These are phyloP conservation scores for Dicycla oo DNA, from an alignment of 2,888 invertebrate species.

Conservation along the genomic window DNA sequence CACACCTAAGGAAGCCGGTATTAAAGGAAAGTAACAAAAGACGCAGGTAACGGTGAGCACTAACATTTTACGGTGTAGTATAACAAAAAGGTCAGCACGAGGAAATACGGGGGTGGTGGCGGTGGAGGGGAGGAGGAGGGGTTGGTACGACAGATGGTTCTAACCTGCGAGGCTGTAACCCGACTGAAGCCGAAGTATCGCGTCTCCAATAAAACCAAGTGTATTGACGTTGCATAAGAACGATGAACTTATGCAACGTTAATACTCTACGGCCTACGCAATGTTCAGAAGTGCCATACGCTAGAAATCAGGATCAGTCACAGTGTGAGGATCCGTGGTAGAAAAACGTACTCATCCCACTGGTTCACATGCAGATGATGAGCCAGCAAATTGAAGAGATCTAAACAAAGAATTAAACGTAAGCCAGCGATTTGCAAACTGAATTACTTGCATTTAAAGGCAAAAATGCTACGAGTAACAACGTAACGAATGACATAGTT, in stretches of 20 bases:
- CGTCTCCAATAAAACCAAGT: constrained; percentile 50
- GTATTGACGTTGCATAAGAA: constrained; percentile 51
- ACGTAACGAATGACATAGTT: too few relatives aligned
- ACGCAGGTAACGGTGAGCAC: constrained; percentile 10
- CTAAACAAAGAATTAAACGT: not conserved
- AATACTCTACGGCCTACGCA: not conserved
- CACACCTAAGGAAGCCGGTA: not conserved
- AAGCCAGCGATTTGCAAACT: too few relatives aligned
- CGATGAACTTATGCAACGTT: too few relatives aligned
- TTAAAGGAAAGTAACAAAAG: constrained; percentile 19
- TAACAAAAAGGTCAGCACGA: constrained; percentile 23
- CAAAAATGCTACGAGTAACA: not conserved
- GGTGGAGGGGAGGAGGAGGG: not conserved
- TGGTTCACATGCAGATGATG: too few relatives aligned
- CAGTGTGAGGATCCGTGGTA: too few relatives aligned
- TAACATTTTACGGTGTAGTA: constrained; percentile 42
- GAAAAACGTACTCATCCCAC: too few relatives aligned
- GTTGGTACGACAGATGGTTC: not conserved
- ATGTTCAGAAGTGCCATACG: constrained; percentile 5
- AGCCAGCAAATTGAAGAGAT: not conserved
- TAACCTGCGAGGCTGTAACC: constrained; percentile 13
- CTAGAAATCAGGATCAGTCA: not conserved
- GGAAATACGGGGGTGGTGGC: too few relatives aligned
- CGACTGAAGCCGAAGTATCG: constrained; percentile 10
- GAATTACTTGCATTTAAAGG: not conserved